Evolutionary conservation across 1,140 invertebrate genomes (phyloP).

Genomic region (Portunus trituberculatus): DNA sequence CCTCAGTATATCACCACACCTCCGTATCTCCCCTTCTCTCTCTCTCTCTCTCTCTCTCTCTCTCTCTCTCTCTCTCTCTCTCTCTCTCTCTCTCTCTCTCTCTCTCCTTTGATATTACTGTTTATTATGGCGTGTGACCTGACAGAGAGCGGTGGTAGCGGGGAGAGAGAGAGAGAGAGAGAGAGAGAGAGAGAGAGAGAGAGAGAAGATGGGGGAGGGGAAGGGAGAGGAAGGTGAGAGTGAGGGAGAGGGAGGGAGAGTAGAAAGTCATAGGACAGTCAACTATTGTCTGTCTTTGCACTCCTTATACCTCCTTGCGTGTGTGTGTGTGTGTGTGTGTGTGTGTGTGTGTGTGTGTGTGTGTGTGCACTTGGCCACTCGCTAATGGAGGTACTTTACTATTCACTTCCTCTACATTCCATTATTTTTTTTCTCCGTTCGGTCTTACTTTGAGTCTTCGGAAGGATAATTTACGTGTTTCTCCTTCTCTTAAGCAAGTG

Average conservation of each 20-base stretch:
- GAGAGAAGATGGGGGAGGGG: not conserved
- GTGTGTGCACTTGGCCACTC: not conserved
- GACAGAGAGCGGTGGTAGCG: not conserved
- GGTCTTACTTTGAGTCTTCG: too few relatives aligned
- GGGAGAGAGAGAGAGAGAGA: not conserved
- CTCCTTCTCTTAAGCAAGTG: too few relatives aligned
- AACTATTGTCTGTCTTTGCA: not conserved
- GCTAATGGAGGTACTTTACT: not conserved
- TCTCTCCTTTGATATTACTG: conserved; percentile 16
- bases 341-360: conserved; percentile 26
- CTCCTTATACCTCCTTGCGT: not conserved
- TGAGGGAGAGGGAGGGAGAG: not conserved
- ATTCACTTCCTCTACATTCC: too few relatives aligned
- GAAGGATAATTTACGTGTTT: too few relatives aligned
- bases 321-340: conserved; percentile 44
- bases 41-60: conserved; percentile 20
- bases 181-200: not conserved
- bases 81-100: conserved; percentile 20
- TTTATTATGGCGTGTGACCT: conserved; percentile 2
- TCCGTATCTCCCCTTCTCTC: conserved; percentile 17
- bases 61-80: conserved; percentile 20
- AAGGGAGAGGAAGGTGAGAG: not conserved
- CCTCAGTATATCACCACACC: conserved; percentile 3
- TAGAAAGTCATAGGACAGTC: not conserved
- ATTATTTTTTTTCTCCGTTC: too few relatives aligned